Evolutionary conservation across 2,113 vertebrate species (phyloP), one percentile per base, ranked within the genome.

Genomic region (Potamarius usumacintae): DNA sequence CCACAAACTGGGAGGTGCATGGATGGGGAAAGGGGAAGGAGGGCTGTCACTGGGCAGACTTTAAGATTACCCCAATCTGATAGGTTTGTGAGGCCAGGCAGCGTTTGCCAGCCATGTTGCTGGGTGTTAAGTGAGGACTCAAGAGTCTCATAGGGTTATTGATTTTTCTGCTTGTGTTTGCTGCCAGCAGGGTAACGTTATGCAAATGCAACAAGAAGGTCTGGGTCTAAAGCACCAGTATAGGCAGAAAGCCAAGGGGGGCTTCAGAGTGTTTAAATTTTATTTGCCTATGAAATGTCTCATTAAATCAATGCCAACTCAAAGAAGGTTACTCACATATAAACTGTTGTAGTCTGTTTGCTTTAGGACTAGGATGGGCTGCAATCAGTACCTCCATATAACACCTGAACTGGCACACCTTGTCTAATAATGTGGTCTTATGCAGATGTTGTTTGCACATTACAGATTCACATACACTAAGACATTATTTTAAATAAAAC

Each of bases 21-120:
- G 88, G 87, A 91, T 67, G 53, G 25, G 57, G 58, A 83, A 81
- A 91, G 90, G 18, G 82, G 63, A 71, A 90, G 89, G 93, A 91
- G 92, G 90, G 91, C 92, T 95, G 95, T 96, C 93, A 90, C 91
- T 87, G 69, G 95, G 95, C 95, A 96, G 94, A 94, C 92, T 94
- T 92, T 87, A 83, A 92, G 92, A 93, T 93, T 84, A 92, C 90
- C 87, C 90, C 90, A 91, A 94, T 94, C 89, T 87, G 90, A 94
- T 96, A 94, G 94, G 94, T 93, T 93, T 92, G 90, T 60, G 60
- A 89, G 79, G 88, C 90, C 89, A 90, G 85, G 84, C 86, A 88
- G 91, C 48, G 42, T 88, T 92, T 91, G 85, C 85, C 89, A 91
- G 92, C 91, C 58, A 91, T 93, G 93, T 93, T 94, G 94, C 94